Evolutionary conservation across 2,888 invertebrate genomes (phyloP), one percentile per base, ranked within the genome.

Genomic region (Leptodirus hochenwartii): DNA sequence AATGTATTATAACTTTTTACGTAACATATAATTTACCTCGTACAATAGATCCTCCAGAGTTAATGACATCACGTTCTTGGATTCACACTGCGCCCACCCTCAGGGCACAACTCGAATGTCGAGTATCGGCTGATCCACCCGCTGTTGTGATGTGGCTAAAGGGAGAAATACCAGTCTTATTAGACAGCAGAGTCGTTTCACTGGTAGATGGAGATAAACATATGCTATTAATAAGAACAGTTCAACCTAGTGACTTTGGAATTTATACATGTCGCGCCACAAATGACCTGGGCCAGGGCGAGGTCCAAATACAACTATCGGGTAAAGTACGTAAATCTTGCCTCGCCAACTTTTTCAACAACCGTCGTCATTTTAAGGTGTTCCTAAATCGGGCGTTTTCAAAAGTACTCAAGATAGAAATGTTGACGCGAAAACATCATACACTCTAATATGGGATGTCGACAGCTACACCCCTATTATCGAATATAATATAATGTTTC

Each of bases 361-460:
- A 30, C 8, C 5, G 4, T 13, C 13, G 20, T 8, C n/a, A 6
- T 32, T 46, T 49, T 5, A 46, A 72, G 73, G 74, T 15, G 64
- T 71, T 1, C 71, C 78, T 1, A 74, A 75, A 48, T 59, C 69
- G 3, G 75, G 75, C 0, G 62, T 69, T 0, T 71, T 78, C 43
- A 76, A 74, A 47, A 66, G 66, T 38, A 37, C 56, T 49, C 13
- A 53, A 46, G 17, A 49, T 56, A 37, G 63, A 59, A 43, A 61
- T 52, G 29, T 54, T 51, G 2, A 62, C 53, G 26, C 69, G 49
- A 31, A 65, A 36, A 53, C 52, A 29, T 58, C 70, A 15, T 79
- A 75, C 47, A 73, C 69, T 4, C 59, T 85, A 3, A 69, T 80
- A 29, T 85, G 84, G 84, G 78, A 80, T 47, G 82, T 81, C 1